phyloP scores from a whole-genome alignment of 2,888 invertebrate species.

The Melieria picta region DNA sequence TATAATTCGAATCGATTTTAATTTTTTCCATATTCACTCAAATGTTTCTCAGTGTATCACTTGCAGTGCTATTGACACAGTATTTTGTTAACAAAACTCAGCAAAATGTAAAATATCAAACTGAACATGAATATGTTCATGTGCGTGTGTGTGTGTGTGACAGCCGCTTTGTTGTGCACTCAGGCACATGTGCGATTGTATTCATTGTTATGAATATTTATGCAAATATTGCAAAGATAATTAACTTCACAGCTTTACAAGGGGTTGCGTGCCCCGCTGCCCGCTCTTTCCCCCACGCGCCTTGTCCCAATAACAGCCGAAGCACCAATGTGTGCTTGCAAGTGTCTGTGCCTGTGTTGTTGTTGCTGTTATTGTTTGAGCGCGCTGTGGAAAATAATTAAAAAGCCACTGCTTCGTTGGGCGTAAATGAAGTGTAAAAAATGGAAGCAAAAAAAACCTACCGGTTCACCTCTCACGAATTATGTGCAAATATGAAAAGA shows the following conservation, averaged over 20 bases:
- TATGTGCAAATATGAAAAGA: not conserved
- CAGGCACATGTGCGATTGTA: not conserved
- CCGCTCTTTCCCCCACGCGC: not conserved
- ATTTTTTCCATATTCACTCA: too few species aligned
- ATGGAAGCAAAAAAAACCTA: not conserved
- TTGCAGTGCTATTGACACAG: too few species aligned
- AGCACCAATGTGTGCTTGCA: conserved; percentile 1
- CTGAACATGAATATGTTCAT: too few species aligned
- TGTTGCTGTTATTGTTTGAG: conserved; percentile 10
- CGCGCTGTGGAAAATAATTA: conserved; percentile 26
- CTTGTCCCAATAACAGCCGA: too few species aligned
- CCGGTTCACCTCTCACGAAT: not conserved
- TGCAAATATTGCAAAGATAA: conserved; percentile 28
- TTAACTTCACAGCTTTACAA: conserved; percentile 14
- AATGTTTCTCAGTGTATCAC: too few species aligned
- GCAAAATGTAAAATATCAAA: too few species aligned
- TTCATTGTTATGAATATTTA: conserved; percentile 27
- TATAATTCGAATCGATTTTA: too few species aligned
- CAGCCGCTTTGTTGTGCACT: too few species aligned
- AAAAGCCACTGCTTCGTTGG: conserved; percentile 13
- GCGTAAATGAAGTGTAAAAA: conserved; percentile 18
- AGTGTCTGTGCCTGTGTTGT: conserved; percentile 16
- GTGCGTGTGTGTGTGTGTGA: too few species aligned
- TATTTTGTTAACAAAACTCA: too few species aligned
- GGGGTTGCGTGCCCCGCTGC: not conserved